Evolutionary conservation across 2,113 vertebrate species (phyloP), one percentile per base, ranked within the genome.

Genomic region (Rhizomys pruinosus): DNA sequence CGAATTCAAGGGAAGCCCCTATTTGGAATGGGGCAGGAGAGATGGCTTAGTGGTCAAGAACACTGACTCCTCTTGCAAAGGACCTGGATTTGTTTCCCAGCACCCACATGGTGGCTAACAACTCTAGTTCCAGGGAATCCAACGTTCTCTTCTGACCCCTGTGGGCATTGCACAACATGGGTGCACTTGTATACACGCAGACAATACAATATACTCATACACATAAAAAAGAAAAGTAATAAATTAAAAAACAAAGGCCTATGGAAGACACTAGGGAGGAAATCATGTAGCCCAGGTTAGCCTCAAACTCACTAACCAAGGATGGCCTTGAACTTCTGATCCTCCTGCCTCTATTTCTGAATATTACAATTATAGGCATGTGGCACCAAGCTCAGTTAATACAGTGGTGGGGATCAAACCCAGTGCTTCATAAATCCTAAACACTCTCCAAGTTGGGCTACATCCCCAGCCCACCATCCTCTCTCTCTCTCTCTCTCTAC

Each of bases 1-100:
- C 55, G 72, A 85, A 68, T 85, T 94, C 79, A 77, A 96, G 87
- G 84, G 66, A 66, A 87, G 4, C 2, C 29, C 29, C 59, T 37
- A 91, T 93, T 42, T 52, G 37, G 47, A 52, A n/a, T 10, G 15
- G 32, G 32, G 34, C 29, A 12, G 32, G 27, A 66, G 29, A 68
- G 29, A 32, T 29, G 29, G 25, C 64, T 32, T 9, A 61, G 59
- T 16, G 59, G 59, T 61, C 17, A 61, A 22, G 15, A 16, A 11
- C 59, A 19, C 59, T 52, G 6, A 52, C 11, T 61, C 8, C 59
- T 52, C 59, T 61, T 61, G 59, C 59, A 61, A 22, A 61, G 59
- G 59, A 22, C 59, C 59, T 16, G 15, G 22, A 16, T 61, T 61
- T 22, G 59, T 7, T 19, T 61, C 59, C 59, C 22, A 61, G 59